Base-by-base conservation (phyloP, 2,888 invertebrate species). In the Dolichopus griseipennis region DNA sequence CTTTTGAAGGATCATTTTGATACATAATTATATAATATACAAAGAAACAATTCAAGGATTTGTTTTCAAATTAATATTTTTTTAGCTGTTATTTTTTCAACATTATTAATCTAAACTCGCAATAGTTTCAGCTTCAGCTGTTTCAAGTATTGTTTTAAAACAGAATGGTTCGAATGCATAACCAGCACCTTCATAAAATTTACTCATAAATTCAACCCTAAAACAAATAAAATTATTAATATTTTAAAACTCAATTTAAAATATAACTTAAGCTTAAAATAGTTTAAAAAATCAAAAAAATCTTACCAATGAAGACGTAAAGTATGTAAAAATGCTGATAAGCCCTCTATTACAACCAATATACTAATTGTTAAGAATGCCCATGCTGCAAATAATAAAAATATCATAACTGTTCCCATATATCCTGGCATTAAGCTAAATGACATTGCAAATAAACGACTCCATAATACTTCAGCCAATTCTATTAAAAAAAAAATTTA, bases 311-410 rank as follows among this genome's bases (percentile, higher is more conserved):
- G 97, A 76, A 97, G 86, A 87, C 99, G 94, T 75, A 99, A 87
- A 0, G 98, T 97, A 81, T 99, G 99, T 74, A 99, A 85, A 86
- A 99, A 99, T 64, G 99, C 99, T 18, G 97, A 98, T n/a, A 99
- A 85, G 1, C 99, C 99, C 84, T 99, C 99, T 98, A 99, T 99
- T 79, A 98, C 87, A 72, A 99, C 93, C 73, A 99, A 87, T 80
- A 99, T 97, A 75, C 93, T 92, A 66, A 99, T 85, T 0, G 99
- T 98, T 72, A 98, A 88, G 68, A 89, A 85, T 68, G 92, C 91
- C 95, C 98, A 99, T 77, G 91, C 87, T 72, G 89, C 90, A 83
- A 99, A 99, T 65, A 95, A 87, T 34, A 90, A 82, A 84, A 91
- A 95, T 65, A 97, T 82, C 70, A 90, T 84, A 70, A 94, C 85